Evolutionary conservation across 2,797 vertebrate species (phyloP).

Genomic region (Spinus pinus): DNA sequence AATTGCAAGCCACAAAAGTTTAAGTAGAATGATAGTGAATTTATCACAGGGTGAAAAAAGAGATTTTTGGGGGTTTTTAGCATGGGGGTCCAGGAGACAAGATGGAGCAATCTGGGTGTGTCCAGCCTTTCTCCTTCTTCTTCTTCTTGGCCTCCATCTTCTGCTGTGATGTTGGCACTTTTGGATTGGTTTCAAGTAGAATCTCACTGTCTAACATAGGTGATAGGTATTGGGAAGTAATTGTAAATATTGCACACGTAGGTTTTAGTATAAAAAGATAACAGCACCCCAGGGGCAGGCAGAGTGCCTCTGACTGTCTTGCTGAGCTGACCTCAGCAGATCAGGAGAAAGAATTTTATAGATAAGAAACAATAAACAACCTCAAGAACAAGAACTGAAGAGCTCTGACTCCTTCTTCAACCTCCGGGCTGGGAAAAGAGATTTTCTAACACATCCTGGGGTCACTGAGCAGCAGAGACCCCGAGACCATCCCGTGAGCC

Average conservation of each 20-base stretch:
- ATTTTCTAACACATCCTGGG: accelerated
- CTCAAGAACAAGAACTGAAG: neutral
- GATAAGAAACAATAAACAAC: neutral
- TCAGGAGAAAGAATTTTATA: neutral
- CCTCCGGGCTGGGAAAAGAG: accelerated
- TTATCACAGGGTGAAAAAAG: neutral
- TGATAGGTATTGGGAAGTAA: neutral
- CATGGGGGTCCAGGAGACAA: neutral
- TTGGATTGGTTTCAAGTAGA: neutral
- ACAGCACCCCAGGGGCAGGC: accelerated
- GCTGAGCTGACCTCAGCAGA: accelerated
- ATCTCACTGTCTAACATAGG: neutral
- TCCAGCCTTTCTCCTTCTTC: neutral
- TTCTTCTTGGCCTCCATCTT: neutral
- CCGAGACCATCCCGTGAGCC: neutral
- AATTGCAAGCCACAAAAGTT: neutral
- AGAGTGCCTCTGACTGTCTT: neutral
- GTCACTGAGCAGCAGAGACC: neutral
- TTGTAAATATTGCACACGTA: neutral
- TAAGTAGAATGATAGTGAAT: neutral
- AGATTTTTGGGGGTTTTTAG: neutral
- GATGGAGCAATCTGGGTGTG: neutral
- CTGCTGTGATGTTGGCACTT: neutral
- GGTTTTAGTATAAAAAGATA: neutral
- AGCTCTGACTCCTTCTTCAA: neutral